phyloP scores from a whole-genome alignment of 2,888 invertebrate genomes.

The Trisateles emortualis region DNA sequence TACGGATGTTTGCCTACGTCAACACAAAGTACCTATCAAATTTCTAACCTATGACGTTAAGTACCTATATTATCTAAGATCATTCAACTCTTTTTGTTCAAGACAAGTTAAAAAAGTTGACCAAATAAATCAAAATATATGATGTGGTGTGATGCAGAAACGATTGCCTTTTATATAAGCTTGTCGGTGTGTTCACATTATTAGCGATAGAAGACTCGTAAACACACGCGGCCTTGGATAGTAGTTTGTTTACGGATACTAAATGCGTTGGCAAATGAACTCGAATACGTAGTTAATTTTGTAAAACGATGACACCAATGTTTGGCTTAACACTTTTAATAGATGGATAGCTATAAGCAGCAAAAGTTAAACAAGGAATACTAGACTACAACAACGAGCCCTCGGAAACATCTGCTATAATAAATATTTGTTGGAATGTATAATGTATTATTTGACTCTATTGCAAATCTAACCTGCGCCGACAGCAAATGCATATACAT shows the following conservation, averaged over 20 bases:
- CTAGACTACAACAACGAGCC: conserved; percentile 2
- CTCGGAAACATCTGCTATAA: conserved; percentile 12
- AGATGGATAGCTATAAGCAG: conserved; percentile 11
- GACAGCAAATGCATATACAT: conserved; percentile 55
- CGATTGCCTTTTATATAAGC: conserved; percentile 46
- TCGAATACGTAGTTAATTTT: conserved; percentile 55
- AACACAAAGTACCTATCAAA: not conserved
- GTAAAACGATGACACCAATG: conserved; percentile 48
- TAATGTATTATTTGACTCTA: conserved; percentile 23
- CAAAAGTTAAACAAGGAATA: not conserved
- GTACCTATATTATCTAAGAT: conserved; percentile 1
- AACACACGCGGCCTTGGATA: conserved; percentile 75
- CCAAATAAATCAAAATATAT: conserved; percentile 20
- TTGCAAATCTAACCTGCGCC: conserved; percentile 31
- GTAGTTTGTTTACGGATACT: conserved; percentile 75
- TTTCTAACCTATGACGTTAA: not conserved
- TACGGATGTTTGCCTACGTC: not conserved
- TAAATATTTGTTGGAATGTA: conserved; percentile 29
- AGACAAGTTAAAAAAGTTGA: conserved; percentile 3
- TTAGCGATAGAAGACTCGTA: conserved; percentile 63
- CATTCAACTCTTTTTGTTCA: conserved; percentile 3
- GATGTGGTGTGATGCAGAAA: conserved; percentile 15
- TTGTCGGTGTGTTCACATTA: conserved; percentile 48
- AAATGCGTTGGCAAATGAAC: conserved; percentile 70
- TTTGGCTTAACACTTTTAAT: conserved; percentile 32